Base-by-base conservation (phyloP, 2,797 vertebrate species). In the Gadopsis bispinosus region DNA sequence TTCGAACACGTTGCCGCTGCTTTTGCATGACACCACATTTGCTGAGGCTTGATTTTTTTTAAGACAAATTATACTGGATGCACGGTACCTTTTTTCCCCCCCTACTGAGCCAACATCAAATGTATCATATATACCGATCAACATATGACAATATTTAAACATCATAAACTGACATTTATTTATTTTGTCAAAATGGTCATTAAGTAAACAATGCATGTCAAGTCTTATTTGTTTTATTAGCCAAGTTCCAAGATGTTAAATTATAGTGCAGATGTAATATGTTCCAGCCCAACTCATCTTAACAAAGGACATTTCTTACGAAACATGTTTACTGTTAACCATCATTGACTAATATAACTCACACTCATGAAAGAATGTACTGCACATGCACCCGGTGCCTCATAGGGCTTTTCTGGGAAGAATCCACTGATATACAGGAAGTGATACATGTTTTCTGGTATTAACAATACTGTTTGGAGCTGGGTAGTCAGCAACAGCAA, bases 371-470 rank as follows among this genome's bases (percentile, higher is more conserved):
- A 72, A 77, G 68, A 31, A 68, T 76, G 76, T 39, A 77, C 59
- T 54, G 74, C 58, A n/a, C 68, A 66, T 75, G 60, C 72, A 61
- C 37, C 45, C 2, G 26, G 48, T 66, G 85, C 66, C 73, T 84
- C 79, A 66, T 22, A 51, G 12, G 51, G 63, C 69, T 75, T 75
- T 80, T 72, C 68, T 47, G 53, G 68, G 73, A 83, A 86, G 73
- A 78, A 75, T 69, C 66, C 77, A 64, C 62, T 31, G 60, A 62
- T 76, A 45, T 60, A 81, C 51, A 89, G 85, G 85, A 92, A 74
- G 80, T 88, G 83, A 89, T 79, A 9, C 83, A 81, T 68, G 63
- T 73, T 84, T 78, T 78, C 66, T 83, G 76, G 54, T 63, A 78
- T 73, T 43, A 54, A 73, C 55, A 64, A 66, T 70, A 45, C 37